Conservation (phyloP, 2,113 vertebrate species). For the Porphyrio hochstetteri region DNA sequence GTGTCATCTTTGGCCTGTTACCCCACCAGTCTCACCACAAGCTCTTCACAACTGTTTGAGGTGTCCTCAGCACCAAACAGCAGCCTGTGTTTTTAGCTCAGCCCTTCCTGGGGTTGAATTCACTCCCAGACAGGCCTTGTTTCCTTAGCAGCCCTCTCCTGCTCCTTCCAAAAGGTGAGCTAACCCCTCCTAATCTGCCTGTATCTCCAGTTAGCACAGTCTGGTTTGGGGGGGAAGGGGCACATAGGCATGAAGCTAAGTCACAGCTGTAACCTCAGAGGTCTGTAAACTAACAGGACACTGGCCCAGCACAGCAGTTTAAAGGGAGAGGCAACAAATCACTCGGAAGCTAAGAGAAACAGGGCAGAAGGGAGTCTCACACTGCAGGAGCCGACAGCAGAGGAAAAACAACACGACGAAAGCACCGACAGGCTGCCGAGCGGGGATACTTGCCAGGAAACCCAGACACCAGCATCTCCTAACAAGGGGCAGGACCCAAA, state of each 20-base stretch:
- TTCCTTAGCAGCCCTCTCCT: neutral
- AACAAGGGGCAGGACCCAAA: neutral
- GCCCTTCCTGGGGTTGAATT: neutral
- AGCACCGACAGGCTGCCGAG: neutral
- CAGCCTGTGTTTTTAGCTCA: neutral
- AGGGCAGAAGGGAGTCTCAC: neutral
- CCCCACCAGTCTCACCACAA: neutral
- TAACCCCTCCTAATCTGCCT: neutral
- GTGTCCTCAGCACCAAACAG: neutral
- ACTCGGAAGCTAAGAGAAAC: neutral
- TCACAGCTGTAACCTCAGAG: neutral
- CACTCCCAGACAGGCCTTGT: rapidly evolving
- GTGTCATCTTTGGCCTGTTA: neutral
- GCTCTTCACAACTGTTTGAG: neutral
- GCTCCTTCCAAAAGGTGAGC: neutral
- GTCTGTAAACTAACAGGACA: neutral
- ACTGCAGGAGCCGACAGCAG: neutral
- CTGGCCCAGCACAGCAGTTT: rapidly evolving
- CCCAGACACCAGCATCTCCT: neutral
- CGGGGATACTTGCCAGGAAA: conserved; percentile 2
- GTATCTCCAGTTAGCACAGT: neutral
- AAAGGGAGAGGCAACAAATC: neutral
- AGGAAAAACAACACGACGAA: conserved; percentile 2
- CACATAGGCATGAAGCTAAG: no score
- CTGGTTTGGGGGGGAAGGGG: no score